phyloP scores from a whole-genome alignment of 1,140 invertebrate species.

The Parapsyche elsis region DNA sequence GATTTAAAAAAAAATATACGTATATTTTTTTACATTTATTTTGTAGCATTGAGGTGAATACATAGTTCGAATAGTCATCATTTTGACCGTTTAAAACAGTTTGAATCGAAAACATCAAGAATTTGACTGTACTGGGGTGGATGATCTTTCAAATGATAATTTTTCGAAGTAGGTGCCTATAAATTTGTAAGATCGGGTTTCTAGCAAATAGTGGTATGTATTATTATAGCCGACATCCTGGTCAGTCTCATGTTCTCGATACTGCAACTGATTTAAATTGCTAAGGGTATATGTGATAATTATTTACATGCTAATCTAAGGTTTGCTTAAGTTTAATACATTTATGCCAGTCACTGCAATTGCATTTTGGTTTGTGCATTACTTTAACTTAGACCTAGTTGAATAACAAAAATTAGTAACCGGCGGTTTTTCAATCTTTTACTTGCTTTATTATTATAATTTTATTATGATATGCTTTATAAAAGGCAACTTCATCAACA shows the following conservation, averaged over 20 bases:
- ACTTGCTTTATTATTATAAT: not conserved
- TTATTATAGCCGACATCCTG: no score
- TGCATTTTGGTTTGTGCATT: slow-evolving; percentile 25
- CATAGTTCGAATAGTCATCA: not conserved
- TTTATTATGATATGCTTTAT: not conserved
- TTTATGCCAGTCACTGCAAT: not conserved
- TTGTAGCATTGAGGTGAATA: slow-evolving; percentile 14
- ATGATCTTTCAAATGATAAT: no score
- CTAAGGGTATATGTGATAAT: slow-evolving; percentile 29
- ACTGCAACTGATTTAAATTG: no score
- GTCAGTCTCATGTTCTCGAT: no score
- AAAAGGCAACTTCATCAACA: not conserved
- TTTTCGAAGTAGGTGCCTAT: no score
- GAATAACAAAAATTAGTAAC: slow-evolving; percentile 8
- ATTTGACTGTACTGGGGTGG: no score
- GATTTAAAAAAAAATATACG: no score
- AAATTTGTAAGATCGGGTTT: no score
- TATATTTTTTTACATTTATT: not conserved
- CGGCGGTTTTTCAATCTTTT: not conserved
- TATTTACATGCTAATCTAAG: slow-evolving; percentile 36
- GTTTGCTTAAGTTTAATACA: slow-evolving; percentile 29
- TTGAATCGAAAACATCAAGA: no score
- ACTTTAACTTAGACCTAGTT: slow-evolving; percentile 8
- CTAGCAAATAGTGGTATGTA: no score
- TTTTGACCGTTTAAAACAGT: not conserved